phyloP scores from a whole-genome alignment of 2,888 invertebrate species.

The Drosophila stalkeri region DNA sequence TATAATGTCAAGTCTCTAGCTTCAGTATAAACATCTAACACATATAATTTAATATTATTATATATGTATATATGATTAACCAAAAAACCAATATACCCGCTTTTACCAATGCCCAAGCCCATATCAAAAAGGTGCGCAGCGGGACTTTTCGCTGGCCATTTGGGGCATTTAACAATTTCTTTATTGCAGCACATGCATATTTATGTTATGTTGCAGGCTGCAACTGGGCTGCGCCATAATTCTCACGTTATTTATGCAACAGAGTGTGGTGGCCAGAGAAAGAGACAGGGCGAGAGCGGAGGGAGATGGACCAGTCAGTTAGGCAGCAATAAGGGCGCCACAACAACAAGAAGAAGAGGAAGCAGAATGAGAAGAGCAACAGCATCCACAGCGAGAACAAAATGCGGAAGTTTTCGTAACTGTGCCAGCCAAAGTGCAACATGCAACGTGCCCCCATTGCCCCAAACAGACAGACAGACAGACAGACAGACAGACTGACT shows the following conservation, averaged over 20 bases:
- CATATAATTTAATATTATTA: too few species aligned
- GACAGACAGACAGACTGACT: background rate
- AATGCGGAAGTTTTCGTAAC: constrained; percentile 76
- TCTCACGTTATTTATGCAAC: constrained; percentile 77
- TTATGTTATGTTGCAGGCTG: constrained; percentile 69
- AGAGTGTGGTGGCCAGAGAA: constrained; percentile 5
- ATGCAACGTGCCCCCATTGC: constrained; percentile 56
- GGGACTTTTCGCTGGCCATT: constrained; percentile 44
- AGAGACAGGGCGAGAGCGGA: background rate
- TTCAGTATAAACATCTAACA: too few species aligned
- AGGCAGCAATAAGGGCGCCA: constrained; percentile 55
- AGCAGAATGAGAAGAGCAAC: constrained; percentile 30
- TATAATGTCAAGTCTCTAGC: too few species aligned
- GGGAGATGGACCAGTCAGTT: background rate
- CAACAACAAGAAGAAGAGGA: constrained; percentile 10
- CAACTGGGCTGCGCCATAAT: constrained; percentile 63
- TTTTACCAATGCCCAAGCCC: background rate
- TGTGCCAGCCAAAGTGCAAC: constrained; percentile 76
- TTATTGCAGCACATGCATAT: constrained; percentile 74
- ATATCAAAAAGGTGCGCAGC: constrained; percentile 1
- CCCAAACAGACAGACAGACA: constrained; percentile 9
- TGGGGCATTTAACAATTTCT: constrained; percentile 76
- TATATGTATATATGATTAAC: background rate
- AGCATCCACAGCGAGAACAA: constrained; percentile 40
- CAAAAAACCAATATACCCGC: background rate